Percentiles rank a stretch among this genome's conserved stretches.
These are phyloP conservation scores for Naja naja DNA, from an alignment of 2,113 vertebrate species.

Conservation along the genomic window DNA sequence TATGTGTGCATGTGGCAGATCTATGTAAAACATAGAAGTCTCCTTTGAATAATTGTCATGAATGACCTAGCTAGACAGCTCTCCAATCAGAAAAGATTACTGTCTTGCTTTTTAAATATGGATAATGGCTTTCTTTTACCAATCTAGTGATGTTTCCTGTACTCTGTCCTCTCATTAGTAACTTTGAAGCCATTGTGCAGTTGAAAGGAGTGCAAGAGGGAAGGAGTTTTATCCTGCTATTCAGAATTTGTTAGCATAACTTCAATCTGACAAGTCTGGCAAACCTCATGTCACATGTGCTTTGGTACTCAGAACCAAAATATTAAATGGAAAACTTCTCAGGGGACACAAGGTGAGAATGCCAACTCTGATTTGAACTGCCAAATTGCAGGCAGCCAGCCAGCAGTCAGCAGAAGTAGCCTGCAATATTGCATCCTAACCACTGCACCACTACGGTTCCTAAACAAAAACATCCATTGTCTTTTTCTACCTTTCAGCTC, in stretches of 20 bases:
- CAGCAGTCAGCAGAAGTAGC: too few relatives aligned
- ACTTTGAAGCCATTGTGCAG: not conserved
- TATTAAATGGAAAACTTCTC: fast-evolving
- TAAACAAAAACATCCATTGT: not conserved
- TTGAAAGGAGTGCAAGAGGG: not conserved
- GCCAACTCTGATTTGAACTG: not conserved
- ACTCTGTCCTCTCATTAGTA: not conserved
- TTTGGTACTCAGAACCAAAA: not conserved
- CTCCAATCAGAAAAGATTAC: not conserved
- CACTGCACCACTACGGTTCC: too few relatives aligned
- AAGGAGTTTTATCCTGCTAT: not conserved
- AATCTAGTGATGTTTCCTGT: not conserved
- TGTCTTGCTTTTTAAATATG: not conserved
- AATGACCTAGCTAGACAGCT: not conserved
- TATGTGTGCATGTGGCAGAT: not conserved
- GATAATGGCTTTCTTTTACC: not conserved
- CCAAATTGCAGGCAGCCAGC: too few relatives aligned
- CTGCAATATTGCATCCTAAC: too few relatives aligned
- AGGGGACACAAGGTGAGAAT: not conserved
- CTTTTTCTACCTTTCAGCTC: not conserved
- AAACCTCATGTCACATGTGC: not conserved
- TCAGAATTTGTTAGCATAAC: not conserved
- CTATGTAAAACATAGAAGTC: not conserved
- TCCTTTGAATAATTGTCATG: not conserved
- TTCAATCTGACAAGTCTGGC: not conserved